A percentile compares a stretch with the other conserved stretches of the same genome.
These are phyloP conservation scores for Hermaeophaga mercurialis DNA, from an alignment of 2,888 invertebrate genomes.

Conservation along the genomic window DNA sequence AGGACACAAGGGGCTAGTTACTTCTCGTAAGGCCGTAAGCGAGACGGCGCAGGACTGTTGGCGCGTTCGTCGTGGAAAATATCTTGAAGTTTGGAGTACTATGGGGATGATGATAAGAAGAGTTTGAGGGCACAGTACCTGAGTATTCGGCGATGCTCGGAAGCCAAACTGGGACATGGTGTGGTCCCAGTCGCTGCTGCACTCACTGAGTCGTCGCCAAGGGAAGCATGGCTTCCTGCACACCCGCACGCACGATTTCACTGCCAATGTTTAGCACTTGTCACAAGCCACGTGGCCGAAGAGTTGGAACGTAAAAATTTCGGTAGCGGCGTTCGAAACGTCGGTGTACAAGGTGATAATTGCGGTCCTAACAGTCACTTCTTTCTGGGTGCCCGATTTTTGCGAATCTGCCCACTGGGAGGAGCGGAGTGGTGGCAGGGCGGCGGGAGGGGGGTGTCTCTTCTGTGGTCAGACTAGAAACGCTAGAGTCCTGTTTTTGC, in stretches of 20 bases:
- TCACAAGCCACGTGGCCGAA: constrained; percentile 42
- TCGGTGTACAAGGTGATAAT: constrained; percentile 57
- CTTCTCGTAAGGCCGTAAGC: constrained; percentile 7
- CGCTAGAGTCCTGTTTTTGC: constrained; percentile 56
- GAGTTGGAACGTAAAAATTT: constrained; percentile 45
- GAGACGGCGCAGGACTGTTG: constrained; percentile 15
- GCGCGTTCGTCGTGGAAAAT: too few species aligned
- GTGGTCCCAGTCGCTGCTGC: constrained; percentile 60
- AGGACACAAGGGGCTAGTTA: constrained; percentile 24
- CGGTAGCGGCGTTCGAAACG: constrained; percentile 41
- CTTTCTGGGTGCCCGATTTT: constrained; percentile 57
- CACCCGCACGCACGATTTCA: constrained; percentile 41
- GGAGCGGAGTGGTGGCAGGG: constrained; percentile 56
- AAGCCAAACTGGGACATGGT: constrained; percentile 73
- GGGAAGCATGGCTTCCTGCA: constrained; percentile 55
- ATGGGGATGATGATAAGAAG: too few species aligned
- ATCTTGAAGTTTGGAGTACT: too few species aligned
- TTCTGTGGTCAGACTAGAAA: constrained; percentile 52
- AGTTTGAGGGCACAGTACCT: constrained; percentile 56
- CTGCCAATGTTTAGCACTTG: constrained; percentile 20
- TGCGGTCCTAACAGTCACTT: constrained; percentile 61
- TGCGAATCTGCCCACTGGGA: constrained; percentile 64
- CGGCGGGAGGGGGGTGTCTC: constrained; percentile 61
- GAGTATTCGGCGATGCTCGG: constrained; percentile 69
- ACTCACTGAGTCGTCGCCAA: constrained; percentile 56